Evolutionary conservation across 2,113 vertebrate species (phyloP).

Genomic region (Cardinalis cardinalis): DNA sequence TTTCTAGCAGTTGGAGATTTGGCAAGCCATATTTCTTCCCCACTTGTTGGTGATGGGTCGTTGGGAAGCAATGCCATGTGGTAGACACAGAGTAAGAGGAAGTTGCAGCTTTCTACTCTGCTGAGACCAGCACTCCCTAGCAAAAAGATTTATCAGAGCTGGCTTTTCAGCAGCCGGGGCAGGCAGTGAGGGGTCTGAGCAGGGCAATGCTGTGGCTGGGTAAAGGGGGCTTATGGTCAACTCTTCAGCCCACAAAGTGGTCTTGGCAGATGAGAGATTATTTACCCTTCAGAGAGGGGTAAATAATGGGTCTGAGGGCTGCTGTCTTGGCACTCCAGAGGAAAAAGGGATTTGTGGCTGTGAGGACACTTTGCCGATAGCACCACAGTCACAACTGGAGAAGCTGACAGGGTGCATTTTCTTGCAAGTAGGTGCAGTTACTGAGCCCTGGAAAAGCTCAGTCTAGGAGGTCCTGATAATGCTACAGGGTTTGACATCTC

Average conservation of each 20-base stretch:
- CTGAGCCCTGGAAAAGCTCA: neutral
- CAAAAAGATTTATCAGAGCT: neutral
- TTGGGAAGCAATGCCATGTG: neutral
- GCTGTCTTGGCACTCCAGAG: neutral
- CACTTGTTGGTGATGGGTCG: neutral
- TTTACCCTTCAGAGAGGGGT: neutral
- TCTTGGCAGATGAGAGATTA: neutral
- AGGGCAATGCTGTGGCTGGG: accelerated
- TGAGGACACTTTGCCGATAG: neutral
- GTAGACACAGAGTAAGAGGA: neutral
- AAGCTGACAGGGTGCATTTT: neutral
- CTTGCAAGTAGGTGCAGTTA: neutral
- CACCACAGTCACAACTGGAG: accelerated
- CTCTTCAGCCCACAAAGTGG: neutral
- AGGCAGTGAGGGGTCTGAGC: neutral
- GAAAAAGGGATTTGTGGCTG: neutral
- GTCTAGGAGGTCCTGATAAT: neutral
- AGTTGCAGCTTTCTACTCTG: neutral
- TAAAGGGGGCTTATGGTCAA: neutral
- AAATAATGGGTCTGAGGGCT: neutral
- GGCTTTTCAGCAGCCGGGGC: neutral
- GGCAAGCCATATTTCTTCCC: neutral
- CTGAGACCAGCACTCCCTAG: neutral
- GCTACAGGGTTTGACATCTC: neutral
- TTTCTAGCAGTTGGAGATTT: neutral